These are phyloP conservation scores for Apeira syringaria DNA, from an alignment of 2,888 invertebrate genomes.

Conservation along the genomic window DNA sequence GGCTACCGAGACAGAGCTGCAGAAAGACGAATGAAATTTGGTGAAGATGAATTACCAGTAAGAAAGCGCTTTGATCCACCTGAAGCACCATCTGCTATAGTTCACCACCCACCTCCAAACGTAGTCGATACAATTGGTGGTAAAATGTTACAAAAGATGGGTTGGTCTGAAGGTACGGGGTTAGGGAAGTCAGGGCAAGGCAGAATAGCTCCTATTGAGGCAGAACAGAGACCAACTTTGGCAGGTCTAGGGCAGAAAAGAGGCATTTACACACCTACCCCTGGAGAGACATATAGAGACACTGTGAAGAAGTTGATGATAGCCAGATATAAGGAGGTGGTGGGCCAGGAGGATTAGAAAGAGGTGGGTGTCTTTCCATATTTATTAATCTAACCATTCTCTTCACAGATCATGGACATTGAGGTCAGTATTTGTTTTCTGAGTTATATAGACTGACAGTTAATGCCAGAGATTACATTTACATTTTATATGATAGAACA, in stretches of 20 bases:
- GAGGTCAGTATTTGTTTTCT: slow-evolving; percentile 52
- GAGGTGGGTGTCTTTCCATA: slow-evolving; percentile 63
- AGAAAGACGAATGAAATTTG: slow-evolving; percentile 96
- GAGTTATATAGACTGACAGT: too few species aligned
- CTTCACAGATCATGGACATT: slow-evolving; percentile 50
- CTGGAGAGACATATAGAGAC: slow-evolving; percentile 94
- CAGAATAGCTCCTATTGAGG: slow-evolving; percentile 95
- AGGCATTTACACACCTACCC: slow-evolving; percentile 89
- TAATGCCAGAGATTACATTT: too few species aligned
- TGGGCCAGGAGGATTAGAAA: slow-evolving; percentile 83
- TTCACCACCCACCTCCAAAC: slow-evolving; percentile 85
- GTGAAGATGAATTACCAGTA: slow-evolving; percentile 89
- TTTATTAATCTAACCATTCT: slow-evolving; percentile 31
- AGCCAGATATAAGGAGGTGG: slow-evolving; percentile 92
- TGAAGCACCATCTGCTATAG: slow-evolving; percentile 70
- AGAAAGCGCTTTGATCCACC: slow-evolving; percentile 71
- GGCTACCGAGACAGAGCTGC: slow-evolving; percentile 97
- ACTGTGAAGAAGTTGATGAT: slow-evolving; percentile 96
- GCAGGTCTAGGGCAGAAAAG: slow-evolving; percentile 95
- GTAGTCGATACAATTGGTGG: slow-evolving; percentile 96
- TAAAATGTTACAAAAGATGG: slow-evolving; percentile 98
- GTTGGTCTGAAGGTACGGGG: slow-evolving; percentile 99
- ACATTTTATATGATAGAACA: too few species aligned
- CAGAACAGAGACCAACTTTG: slow-evolving; percentile 85
- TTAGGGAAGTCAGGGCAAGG: slow-evolving; percentile 97